phyloP scores from a whole-genome alignment of 2,888 invertebrate species.

The Cinara cedri region DNA sequence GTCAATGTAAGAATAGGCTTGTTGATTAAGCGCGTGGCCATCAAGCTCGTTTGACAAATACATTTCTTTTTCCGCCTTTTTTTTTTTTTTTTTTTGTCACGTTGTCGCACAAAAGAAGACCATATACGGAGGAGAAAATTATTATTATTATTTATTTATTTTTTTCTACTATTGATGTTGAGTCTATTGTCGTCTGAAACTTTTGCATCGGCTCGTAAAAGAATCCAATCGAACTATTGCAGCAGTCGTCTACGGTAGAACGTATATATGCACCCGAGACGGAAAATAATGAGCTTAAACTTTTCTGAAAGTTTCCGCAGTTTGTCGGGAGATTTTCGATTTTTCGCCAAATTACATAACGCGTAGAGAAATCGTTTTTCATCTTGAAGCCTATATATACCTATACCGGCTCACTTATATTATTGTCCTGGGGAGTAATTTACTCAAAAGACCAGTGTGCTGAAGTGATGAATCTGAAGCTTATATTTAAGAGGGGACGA shows the following conservation, averaged over 20 bases:
- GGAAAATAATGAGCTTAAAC: conserved; percentile 54
- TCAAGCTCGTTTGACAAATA: neutral
- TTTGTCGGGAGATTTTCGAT: conserved; percentile 27
- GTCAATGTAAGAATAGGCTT: conserved; percentile 26
- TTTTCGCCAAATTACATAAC: conserved; percentile 41
- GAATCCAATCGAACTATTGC: conserved; percentile 23
- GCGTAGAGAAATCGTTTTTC: conserved; percentile 32
- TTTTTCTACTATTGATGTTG: neutral
- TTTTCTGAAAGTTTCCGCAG: conserved; percentile 33
- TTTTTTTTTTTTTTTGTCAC: too few species aligned
- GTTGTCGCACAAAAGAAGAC: conserved; percentile 19
- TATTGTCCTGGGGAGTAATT: neutral
- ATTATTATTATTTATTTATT: conserved; percentile 4
- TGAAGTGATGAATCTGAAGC: too few species aligned
- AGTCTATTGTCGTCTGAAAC: conserved; percentile 20
- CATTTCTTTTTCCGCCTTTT: neutral
- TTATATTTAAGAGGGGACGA: too few species aligned
- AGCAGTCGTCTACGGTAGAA: neutral
- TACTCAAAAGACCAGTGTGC: neutral
- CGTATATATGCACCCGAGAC: neutral
- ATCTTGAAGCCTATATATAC: too few species aligned
- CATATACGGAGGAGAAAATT: conserved; percentile 1
- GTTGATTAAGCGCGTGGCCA: conserved; percentile 46
- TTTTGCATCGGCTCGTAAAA: conserved; percentile 2
- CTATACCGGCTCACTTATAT: too few species aligned